phyloP scores from a whole-genome alignment of 1,140 invertebrate species.

The Proctacanthus coquilletti region DNA sequence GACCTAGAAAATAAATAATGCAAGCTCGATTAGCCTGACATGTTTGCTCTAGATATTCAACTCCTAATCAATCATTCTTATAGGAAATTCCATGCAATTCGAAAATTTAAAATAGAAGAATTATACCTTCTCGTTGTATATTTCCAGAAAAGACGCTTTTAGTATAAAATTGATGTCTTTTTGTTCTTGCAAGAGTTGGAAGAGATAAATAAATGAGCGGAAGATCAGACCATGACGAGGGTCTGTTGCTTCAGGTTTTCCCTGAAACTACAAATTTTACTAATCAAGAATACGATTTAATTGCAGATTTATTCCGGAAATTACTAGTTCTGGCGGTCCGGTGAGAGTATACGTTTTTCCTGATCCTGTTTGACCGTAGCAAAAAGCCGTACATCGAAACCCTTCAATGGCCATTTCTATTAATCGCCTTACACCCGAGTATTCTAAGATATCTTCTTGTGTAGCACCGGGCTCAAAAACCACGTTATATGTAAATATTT shows the following conservation, averaged over 20 bases:
- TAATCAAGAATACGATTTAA: background rate
- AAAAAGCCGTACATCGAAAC: slow-evolving; percentile 85
- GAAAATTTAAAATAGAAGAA: no score
- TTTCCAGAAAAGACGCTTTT: slow-evolving; percentile 87
- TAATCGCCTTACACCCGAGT: slow-evolving; percentile 67
- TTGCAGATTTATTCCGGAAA: slow-evolving; percentile 11
- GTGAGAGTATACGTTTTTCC: slow-evolving; percentile 93
- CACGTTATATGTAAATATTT: slow-evolving; percentile 72
- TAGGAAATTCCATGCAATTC: no score
- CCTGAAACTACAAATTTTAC: slow-evolving; percentile 14
- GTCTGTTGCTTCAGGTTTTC: slow-evolving; percentile 23
- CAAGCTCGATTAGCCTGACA: no score
- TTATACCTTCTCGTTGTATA: slow-evolving; percentile 86
- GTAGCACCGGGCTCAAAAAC: slow-evolving; percentile 78
- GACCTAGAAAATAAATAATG: slow-evolving; percentile 42
- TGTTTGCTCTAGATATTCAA: no score
- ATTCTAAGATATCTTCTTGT: slow-evolving; percentile 65
- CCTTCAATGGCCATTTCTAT: slow-evolving; percentile 87
- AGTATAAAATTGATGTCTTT: slow-evolving; percentile 69
- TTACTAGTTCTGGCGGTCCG: slow-evolving; percentile 72
- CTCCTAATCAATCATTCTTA: no score
- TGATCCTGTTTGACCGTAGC: slow-evolving; percentile 94
- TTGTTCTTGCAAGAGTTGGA: slow-evolving; percentile 60
- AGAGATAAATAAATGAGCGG: slow-evolving; percentile 79
- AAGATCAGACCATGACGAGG: slow-evolving; percentile 72